phyloP scores from a whole-genome alignment of 2,888 invertebrate genomes.

The Elegia similella region DNA sequence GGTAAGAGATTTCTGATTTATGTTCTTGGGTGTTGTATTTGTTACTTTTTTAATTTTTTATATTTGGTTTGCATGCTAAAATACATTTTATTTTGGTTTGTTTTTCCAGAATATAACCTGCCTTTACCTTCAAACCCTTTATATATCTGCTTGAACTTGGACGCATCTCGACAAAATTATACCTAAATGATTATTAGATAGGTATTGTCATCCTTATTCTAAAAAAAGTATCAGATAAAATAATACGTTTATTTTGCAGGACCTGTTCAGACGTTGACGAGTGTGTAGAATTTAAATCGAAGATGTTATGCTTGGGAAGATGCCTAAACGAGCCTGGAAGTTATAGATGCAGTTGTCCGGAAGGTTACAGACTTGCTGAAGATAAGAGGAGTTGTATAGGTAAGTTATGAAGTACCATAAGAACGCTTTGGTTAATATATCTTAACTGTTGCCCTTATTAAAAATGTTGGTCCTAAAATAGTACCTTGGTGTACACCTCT shows the following conservation, averaged over 20 bases:
- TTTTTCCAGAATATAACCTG: no score
- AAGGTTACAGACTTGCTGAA: conserved; percentile 87
- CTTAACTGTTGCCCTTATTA: no score
- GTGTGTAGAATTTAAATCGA: conserved; percentile 88
- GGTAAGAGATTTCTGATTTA: conserved; percentile 34
- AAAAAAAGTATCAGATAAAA: background rate
- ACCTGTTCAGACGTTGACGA: conserved; percentile 92
- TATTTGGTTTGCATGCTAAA: no score
- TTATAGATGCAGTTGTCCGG: conserved; percentile 89
- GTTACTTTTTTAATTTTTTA: no score
- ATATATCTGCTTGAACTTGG: no score
- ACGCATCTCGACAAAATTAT: no score
- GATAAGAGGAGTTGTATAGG: conserved; percentile 93
- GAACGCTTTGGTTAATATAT: no score
- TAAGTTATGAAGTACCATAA: conserved; percentile 47
- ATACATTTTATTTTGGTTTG: no score
- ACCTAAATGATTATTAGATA: no score
- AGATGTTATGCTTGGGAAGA: conserved; percentile 86
- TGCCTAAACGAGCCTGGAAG: conserved; percentile 95
- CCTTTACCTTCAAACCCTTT: no score
- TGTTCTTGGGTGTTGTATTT: no score
- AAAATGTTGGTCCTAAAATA: background rate
- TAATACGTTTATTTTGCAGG: conserved; percentile 52
- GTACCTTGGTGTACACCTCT: background rate
- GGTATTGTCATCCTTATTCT: no score